A percentile compares a stretch with the other conserved stretches of the same genome.
phyloP scores from a whole-genome alignment of 2,888 invertebrate genomes.

The Lycaena phlaeas region DNA sequence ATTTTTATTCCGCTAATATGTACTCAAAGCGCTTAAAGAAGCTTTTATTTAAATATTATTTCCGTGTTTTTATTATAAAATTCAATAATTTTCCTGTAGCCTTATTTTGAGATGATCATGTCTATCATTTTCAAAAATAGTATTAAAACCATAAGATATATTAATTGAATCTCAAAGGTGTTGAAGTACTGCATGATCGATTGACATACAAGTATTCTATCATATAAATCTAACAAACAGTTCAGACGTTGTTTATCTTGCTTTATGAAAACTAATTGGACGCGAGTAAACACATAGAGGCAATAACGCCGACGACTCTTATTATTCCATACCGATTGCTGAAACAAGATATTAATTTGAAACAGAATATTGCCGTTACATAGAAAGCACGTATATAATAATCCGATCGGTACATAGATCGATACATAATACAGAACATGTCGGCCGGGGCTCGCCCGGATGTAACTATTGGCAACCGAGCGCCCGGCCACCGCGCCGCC shows the following conservation, averaged over 20 bases:
- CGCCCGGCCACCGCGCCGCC: slow-evolving; percentile 15
- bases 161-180: no score
- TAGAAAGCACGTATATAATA: slow-evolving; percentile 21
- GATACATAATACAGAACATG: slow-evolving; percentile 21
- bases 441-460: slow-evolving; percentile 30
- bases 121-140: no score
- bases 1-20: no score
- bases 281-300: neutral
- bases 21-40: no score
- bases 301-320: neutral
- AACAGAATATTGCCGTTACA: slow-evolving; percentile 18
- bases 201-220: no score
- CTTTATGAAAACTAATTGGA: neutral
- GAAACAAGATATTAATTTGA: slow-evolving; percentile 21
- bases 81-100: no score
- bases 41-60: no score
- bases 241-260: neutral
- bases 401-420: slow-evolving; percentile 17
- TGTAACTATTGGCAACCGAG: slow-evolving; percentile 37
- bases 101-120: no score
- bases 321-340: slow-evolving; percentile 3
- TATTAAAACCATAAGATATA: no score
- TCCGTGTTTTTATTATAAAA: no score
- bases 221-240: no score
- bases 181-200: no score